Evolutionary conservation across 2,797 vertebrate genomes (phyloP), one percentile per base, ranked within the genome.

Genomic region (Periparus ater): DNA sequence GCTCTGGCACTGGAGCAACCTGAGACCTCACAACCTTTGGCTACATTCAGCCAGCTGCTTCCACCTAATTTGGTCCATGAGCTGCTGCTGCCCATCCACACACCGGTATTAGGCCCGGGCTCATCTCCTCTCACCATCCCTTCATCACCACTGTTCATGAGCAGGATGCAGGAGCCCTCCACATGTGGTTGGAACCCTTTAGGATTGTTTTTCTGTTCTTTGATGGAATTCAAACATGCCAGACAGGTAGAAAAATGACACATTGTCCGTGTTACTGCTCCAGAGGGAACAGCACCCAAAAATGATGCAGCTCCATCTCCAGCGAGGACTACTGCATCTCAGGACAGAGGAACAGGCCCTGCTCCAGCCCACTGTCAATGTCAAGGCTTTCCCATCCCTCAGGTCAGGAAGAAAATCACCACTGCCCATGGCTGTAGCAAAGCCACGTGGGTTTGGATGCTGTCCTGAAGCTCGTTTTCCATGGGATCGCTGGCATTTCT

Each of bases 41-140:
- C 79, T 48, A 7, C 0, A 2, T 53, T 11, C 10, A 85, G 53
- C 78, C 88, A 89, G 89, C 90, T 93, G 83, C 58, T 78, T 8
- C 3, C 38, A 67, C 61, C 36, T 57, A 60, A 67, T 67, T 10
- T 68, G 54, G 74, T 53, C 84, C 7, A 2, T 7, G 60, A 63
- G 60, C 40, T 88, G 62, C 78, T 1, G 0, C 40, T 17, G 7
- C 36, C 57, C 50, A 3, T 60, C 83, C 53, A 17, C 1, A 0
- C 48, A 3, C 0, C 10, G 2, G 44, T 9, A 1, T 2, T 3
- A 13, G 32, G 19, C 40, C 27, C 0, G 0, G 30, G 30, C 74
- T 67, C 4, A 0, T 58, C 29, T 86, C 45, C 36, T 1, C 2
- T 25, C 0, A 0, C 19, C 63, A 34, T 8, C 58, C 58, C 55